Evolutionary conservation across 2,888 invertebrate genomes (phyloP).

Genomic region (Congeria kusceri): DNA sequence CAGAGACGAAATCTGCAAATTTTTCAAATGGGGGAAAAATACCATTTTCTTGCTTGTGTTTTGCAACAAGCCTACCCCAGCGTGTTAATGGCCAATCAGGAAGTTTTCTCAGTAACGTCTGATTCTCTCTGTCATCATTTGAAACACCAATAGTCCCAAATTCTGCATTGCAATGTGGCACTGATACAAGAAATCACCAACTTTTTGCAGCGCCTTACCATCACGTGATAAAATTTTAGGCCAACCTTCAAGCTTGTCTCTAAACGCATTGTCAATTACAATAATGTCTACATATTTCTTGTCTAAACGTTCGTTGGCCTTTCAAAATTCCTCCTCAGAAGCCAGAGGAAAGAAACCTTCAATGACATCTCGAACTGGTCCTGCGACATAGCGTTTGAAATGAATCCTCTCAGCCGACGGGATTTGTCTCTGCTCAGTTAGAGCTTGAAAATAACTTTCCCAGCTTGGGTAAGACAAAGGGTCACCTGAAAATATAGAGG

Average conservation of each 20-base stretch:
- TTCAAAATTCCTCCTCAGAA: constrained; percentile 36
- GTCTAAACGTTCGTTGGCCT: constrained; percentile 46
- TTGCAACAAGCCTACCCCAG: constrained; percentile 27
- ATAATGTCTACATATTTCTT: constrained; percentile 51
- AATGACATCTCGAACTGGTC: constrained; percentile 15
- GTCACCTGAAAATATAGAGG: background rate
- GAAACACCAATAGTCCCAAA: constrained; percentile 23
- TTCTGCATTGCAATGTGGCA: constrained; percentile 38
- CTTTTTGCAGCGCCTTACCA: constrained; percentile 29
- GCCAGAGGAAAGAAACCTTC: constrained; percentile 23
- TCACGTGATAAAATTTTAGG: constrained; percentile 38
- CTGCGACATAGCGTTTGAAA: constrained; percentile 29
- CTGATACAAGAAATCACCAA: constrained; percentile 44
- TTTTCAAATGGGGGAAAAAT: constrained; percentile 38
- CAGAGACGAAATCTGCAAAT: constrained; percentile 50
- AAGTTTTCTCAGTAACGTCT: constrained; percentile 43
- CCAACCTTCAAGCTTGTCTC: too few species aligned
- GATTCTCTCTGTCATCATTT: constrained; percentile 46
- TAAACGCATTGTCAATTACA: constrained; percentile 43
- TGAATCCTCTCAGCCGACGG: constrained; percentile 33
- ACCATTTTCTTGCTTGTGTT: constrained; percentile 10
- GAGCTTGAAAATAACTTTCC: background rate
- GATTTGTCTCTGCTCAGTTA: constrained; percentile 7
- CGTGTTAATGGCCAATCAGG: constrained; percentile 40
- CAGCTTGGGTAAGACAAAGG: background rate